A percentile compares a stretch with the other conserved stretches of the same genome.
Evolutionary conservation across 2,797 vertebrate genomes (phyloP).

Genomic region (Poliocrania exsul): DNA sequence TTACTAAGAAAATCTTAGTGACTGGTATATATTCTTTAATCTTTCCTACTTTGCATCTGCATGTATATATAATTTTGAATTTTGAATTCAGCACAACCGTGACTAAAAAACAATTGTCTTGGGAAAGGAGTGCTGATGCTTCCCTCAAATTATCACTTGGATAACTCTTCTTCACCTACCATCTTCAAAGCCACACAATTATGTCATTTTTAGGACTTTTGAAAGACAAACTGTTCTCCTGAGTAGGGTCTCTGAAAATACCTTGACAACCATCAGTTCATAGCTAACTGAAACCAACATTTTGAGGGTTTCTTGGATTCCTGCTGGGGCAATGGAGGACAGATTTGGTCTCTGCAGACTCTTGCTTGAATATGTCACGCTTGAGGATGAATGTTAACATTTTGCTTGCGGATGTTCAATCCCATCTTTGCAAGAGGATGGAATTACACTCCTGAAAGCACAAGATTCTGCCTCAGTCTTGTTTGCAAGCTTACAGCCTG

Average conservation of each 20-base stretch:
- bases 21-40: neutral
- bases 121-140: neutral
- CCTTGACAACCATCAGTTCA: neutral
- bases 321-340: neutral
- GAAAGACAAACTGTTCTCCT: neutral
- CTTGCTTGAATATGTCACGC: neutral
- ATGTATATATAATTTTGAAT: neutral
- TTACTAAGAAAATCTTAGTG: neutral
- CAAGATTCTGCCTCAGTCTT: neutral
- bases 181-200: neutral
- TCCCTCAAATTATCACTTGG: neutral
- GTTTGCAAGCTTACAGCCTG: neutral
- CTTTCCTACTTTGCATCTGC: neutral
- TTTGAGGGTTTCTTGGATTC: neutral
- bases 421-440: rapidly evolving
- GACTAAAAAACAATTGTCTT: neutral
- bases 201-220: neutral
- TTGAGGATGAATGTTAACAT: neutral
- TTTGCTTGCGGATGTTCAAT: neutral
- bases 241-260: neutral
- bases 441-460: neutral
- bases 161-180: neutral
- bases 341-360: neutral
- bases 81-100: neutral
- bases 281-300: neutral